Evolutionary conservation across 2,888 invertebrate species (phyloP).

Genomic region (Rhagophthalmus giganteus): DNA sequence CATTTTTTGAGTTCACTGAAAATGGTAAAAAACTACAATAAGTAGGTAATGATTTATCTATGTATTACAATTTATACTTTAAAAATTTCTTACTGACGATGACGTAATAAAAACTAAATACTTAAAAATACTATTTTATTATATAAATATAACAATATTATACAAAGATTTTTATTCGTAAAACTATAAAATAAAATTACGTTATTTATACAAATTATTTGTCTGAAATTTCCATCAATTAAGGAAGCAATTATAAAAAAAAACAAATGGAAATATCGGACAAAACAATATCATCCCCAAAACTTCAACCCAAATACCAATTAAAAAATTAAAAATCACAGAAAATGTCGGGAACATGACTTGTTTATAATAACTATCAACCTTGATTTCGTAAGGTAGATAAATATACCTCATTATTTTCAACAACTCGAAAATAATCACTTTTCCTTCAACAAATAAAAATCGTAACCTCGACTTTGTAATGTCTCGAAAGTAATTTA

Average conservation of each 20-base stretch:
- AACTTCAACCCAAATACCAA: not conserved
- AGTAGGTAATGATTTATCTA: too few species aligned
- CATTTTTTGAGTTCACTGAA: too few species aligned
- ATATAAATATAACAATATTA: not conserved
- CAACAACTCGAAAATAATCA: too few species aligned
- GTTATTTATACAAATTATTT: not conserved
- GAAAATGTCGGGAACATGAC: too few species aligned
- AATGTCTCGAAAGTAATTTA: not conserved
- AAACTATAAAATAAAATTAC: not conserved
- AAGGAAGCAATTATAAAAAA: not conserved
- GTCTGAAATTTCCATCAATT: constrained; percentile 4
- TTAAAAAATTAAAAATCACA: constrained; percentile 2
- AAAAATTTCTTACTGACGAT: not conserved
- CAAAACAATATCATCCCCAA: not conserved
- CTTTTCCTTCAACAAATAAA: not conserved
- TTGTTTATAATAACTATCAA: too few species aligned
- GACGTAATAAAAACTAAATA: not conserved
- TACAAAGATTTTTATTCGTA: constrained; percentile 1
- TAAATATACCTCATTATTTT: too few species aligned
- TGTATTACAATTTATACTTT: too few species aligned
- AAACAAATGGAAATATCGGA: constrained; percentile 1
- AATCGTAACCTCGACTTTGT: too few species aligned
- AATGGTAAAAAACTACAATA: too few species aligned
- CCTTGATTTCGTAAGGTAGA: too few species aligned
- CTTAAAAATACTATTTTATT: not conserved